Conservation (phyloP, 2,888 invertebrate genomes). For the Habroteleia sp. region DNA sequence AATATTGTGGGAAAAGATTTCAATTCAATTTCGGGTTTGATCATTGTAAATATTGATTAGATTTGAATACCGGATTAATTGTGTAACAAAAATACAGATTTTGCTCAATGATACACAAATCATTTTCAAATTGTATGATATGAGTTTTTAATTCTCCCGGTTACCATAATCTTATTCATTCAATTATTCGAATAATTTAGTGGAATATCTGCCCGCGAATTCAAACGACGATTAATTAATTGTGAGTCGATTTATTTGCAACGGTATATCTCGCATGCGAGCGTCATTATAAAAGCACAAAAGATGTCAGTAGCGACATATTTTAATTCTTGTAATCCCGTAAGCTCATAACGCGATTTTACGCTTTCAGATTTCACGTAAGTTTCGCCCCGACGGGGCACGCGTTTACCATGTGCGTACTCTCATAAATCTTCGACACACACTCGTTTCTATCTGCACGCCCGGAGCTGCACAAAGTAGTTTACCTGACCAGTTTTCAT, state of each 20-base stretch:
- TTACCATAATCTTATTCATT: constrained; percentile 10
- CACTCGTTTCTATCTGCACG: constrained; percentile 46
- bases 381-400: constrained; percentile 69
- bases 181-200: constrained; percentile 7
- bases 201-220: constrained; percentile 7
- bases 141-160: no score
- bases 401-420: constrained; percentile 67
- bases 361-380: constrained; percentile 74
- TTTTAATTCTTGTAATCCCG: constrained; percentile 76
- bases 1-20: no score
- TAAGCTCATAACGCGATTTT: constrained; percentile 77
- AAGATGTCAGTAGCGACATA: constrained; percentile 64
- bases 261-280: constrained; percentile 11
- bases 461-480: constrained; percentile 54
- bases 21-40: no score
- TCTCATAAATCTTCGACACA: constrained; percentile 55
- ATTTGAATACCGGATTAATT: no score
- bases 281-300: constrained; percentile 19
- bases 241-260: constrained; percentile 23
- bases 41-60: no score
- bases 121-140: no score
- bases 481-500: constrained; percentile 57
- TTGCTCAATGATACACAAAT: no score
- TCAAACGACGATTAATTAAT: constrained; percentile 19
- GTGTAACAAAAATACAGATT: no score